Base-by-base conservation (phyloP, 2,797 vertebrate genomes). In the Lepidocolaptes lacrymiger region DNA sequence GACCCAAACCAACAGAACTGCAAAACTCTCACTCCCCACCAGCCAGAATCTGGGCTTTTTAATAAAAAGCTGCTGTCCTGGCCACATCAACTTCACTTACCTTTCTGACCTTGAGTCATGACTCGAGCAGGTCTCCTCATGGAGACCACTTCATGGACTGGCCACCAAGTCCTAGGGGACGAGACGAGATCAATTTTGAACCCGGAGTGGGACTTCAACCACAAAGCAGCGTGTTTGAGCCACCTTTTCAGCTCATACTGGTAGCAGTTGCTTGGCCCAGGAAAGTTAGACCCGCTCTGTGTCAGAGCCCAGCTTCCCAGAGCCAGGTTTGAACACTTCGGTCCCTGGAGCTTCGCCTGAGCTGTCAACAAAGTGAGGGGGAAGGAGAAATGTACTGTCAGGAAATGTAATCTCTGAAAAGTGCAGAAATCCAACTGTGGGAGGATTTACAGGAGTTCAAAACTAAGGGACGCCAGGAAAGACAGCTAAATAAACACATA, bases 401-500 rank as follows among this genome's bases (percentile, higher is more conserved):
- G 89, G 91, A 96, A 97, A 95, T 30, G 85, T 96, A 96, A 97
- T 97, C 89, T 97, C 94, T 96, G 95, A 94, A 92, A 97, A 97
- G 94, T 95, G 95, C 96, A 97, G 95, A 97, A 97, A 96, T 97
- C 96, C 93, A 97, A 96, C 96, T 93, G 95, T 96, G 93, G 96
- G 96, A 97, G 96, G 96, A 97, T 97, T 97, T 97, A 97, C 93
- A 86, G 91, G 94, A 97, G 96, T 97, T 97, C 95, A 97, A 88
- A 97, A 97, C 96, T 92, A 97, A 88, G 90, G 93, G 93, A 97
- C 41, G 69, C 93, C 94, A 96, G 92, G 95, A 97, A 97, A 98
- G 97, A 97, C 96, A 97, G 96, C 97, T 97, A 97, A 97, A 97
- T 95, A 97, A 98, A 97, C 94, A 97, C 96, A 97, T 97, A 97